phyloP scores from a whole-genome alignment of 2,797 vertebrate species.

The Morelia viridis region DNA sequence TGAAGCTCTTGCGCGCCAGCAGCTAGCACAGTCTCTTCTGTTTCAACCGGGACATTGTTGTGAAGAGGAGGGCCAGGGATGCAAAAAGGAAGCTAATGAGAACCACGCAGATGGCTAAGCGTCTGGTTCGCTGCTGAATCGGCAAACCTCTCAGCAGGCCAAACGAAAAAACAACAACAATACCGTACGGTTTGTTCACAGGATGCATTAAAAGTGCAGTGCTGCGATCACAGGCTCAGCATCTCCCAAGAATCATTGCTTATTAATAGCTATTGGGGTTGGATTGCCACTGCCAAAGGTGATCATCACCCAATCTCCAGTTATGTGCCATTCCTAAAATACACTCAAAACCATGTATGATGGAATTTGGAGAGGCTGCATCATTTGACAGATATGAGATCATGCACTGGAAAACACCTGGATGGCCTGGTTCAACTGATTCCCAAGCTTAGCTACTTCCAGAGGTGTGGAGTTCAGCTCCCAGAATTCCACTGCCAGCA shows the following conservation, averaged over 20 bases:
- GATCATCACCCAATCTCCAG: background rate
- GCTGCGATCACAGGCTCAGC: background rate
- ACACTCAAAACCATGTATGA: background rate
- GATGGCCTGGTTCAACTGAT: background rate
- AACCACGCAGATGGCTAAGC: background rate
- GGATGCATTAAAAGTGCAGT: background rate
- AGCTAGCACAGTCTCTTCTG: background rate
- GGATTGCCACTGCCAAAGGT: background rate
- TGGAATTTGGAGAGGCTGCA: too few relatives aligned
- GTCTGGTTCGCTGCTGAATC: background rate
- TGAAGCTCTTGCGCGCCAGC: background rate
- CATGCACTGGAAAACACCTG: background rate
- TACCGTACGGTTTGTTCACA: fast-evolving
- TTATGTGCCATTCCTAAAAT: background rate
- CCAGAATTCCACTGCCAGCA: background rate
- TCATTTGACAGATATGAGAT: too few relatives aligned
- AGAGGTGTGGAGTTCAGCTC: background rate
- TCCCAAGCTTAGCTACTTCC: background rate
- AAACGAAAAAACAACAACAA: background rate
- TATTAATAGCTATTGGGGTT: fast-evolving
- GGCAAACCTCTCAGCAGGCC: slow-evolving; percentile 20
- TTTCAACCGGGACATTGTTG: background rate
- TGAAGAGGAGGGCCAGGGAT: background rate
- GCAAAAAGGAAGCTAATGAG: background rate
- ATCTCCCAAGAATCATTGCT: slow-evolving; percentile 12